Base-by-base conservation (phyloP, 2,113 vertebrate species). In the Petroica traversi region DNA sequence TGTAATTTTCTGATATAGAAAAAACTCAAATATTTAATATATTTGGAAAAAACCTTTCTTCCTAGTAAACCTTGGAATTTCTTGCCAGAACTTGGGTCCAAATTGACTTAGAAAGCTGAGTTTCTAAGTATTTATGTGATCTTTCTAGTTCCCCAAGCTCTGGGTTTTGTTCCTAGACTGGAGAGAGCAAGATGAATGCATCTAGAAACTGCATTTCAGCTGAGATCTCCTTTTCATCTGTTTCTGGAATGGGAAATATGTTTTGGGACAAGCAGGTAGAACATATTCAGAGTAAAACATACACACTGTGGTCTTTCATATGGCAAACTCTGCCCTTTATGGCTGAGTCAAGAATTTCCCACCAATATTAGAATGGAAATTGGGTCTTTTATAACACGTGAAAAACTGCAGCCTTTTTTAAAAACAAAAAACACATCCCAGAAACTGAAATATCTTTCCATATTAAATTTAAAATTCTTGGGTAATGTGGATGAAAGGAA, bases 401-500 rank as follows among this genome's bases (percentile, higher is more conserved):
- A 73, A 81, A 81, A 81, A 9, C 6, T 17, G 4, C 12, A 82
- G 24, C 6, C 31, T 69, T 88, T 77, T 54, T 89, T 17, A 19
- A 17, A 40, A 71, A 71, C 9, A 43, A 74, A 61, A n/a, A 49
- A 8, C 0, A 2, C 23, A 61, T 0, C 8, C 2, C 22, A 75
- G 28, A 74, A 74, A 31, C 1, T 49, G 51, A 81, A 81, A 23
- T 19, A n/a, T 14, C 4, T 89, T 68, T 80, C 26, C 8, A 24
- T 11, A 11, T 45, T 40, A 69, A 75, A 33, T 6, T 43, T 67
- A 45, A 18, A 41, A 4, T n/a, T 5, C 9, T 49, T 69, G 31
- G 8, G 45, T 31, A 48, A 38, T 0, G 0, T 19, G 22, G 38
- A 66, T n/a, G 9, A 74, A 66, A 29, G 2, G 3, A 77, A 77